These are phyloP conservation scores for Casuarius casuarius DNA, from an alignment of 2,113 vertebrate genomes.

Conservation along the genomic window DNA sequence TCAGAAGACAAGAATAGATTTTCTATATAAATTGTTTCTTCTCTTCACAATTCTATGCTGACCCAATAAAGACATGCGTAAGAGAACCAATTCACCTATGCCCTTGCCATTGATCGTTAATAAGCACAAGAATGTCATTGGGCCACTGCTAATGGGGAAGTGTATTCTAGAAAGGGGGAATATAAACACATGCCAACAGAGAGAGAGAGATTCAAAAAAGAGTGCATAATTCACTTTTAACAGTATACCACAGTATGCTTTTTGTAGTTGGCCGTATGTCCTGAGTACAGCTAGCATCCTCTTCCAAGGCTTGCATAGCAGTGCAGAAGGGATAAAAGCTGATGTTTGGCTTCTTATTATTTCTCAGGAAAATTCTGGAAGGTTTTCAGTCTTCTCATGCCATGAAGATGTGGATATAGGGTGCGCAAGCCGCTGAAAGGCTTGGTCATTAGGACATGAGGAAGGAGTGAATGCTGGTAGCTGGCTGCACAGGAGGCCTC, in stretches of 20 bases:
- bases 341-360: background rate
- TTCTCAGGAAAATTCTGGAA: background rate
- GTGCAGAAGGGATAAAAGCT: background rate
- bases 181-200: background rate
- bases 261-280: background rate
- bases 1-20: background rate
- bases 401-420: background rate
- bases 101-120: background rate
- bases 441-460: background rate
- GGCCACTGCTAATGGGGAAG: background rate
- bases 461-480: background rate
- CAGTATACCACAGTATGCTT: rapidly evolving
- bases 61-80: background rate
- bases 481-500: background rate
- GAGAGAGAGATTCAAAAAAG: background rate
- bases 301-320: background rate
- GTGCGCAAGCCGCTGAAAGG: background rate
- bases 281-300: background rate
- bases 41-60: background rate
- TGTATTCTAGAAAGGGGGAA: background rate
- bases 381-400: background rate
- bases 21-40: background rate
- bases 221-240: background rate
- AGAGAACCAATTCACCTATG: background rate
- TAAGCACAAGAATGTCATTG: background rate